phyloP scores from a whole-genome alignment of 2,888 invertebrate genomes.

The Agapetus fuscipes region DNA sequence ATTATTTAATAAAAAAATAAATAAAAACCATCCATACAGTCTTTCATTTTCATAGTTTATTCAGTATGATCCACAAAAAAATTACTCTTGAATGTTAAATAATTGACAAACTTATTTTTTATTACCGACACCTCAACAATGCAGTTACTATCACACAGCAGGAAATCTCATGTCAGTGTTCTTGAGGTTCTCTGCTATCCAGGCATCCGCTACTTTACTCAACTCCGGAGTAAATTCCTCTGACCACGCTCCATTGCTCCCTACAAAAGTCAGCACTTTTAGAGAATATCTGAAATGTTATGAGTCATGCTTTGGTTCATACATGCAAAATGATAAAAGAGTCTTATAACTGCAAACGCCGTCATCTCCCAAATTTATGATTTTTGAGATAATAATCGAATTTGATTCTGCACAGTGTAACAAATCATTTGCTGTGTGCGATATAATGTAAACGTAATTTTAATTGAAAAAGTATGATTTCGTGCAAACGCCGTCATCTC shows the following conservation, averaged over 20 bases:
- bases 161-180: conserved; percentile 51
- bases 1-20: conserved; percentile 21
- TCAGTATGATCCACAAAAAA: no score
- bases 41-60: no score
- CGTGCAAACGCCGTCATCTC: no score
- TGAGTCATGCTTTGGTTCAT: background rate
- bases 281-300: background rate
- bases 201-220: conserved; percentile 53
- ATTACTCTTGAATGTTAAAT: background rate
- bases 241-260: conserved; percentile 60
- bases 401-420: no score
- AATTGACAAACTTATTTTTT: background rate
- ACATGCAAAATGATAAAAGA: no score
- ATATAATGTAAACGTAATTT: no score
- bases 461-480: no score
- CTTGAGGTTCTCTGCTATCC: conserved; percentile 56
- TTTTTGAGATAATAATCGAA: no score
- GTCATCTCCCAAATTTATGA: no score
- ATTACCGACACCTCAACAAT: background rate
- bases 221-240: conserved; percentile 61
- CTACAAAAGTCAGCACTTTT: conserved; percentile 33
- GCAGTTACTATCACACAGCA: background rate
- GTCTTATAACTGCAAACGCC: no score
- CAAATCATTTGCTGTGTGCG: no score
- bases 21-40: no score